A percentile compares a stretch with the other conserved stretches of the same genome.
These are phyloP conservation scores for Euborellia annulipes DNA, from an alignment of 1,140 invertebrate species.

Conservation along the genomic window DNA sequence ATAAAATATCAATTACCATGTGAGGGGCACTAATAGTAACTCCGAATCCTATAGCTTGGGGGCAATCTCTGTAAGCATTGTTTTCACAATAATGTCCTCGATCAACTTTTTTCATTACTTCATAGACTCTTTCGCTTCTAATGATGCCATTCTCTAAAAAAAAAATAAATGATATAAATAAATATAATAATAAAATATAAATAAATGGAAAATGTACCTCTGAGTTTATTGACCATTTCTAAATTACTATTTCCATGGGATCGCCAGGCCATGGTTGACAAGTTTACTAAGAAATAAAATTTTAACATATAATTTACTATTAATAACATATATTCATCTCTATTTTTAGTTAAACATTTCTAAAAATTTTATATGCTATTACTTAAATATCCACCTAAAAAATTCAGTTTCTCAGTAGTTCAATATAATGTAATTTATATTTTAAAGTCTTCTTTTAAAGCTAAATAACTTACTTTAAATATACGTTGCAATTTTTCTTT, in stretches of 20 bases:
- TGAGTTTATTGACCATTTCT: slow-evolving; percentile 69
- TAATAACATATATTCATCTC: no score
- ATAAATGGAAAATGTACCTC: slow-evolving; percentile 39
- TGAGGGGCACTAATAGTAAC: slow-evolving; percentile 96
- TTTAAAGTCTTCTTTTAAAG: no score
- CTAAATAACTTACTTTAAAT: no score
- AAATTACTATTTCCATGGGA: slow-evolving; percentile 69
- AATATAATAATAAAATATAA: neutral
- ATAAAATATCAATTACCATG: slow-evolving; percentile 88
- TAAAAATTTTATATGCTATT: no score
- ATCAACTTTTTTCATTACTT: slow-evolving; percentile 75
- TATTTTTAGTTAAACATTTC: no score
- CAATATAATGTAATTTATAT: no score
- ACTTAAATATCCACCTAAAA: no score
- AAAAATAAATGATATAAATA: slow-evolving; percentile 13
- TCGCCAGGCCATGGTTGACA: slow-evolving; percentile 43
- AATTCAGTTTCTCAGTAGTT: no score
- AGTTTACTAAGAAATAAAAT: no score
- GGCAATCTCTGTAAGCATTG: slow-evolving; percentile 78
- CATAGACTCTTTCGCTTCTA: slow-evolving; percentile 55
- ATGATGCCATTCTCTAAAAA: slow-evolving; percentile 73
- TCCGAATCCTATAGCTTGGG: slow-evolving; percentile 73
- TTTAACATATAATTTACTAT: no score
- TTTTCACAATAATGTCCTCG: slow-evolving; percentile 56
- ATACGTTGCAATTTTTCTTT: no score